phyloP scores from a whole-genome alignment of 2,888 invertebrate species.

The Pseudococcus longispinus region DNA sequence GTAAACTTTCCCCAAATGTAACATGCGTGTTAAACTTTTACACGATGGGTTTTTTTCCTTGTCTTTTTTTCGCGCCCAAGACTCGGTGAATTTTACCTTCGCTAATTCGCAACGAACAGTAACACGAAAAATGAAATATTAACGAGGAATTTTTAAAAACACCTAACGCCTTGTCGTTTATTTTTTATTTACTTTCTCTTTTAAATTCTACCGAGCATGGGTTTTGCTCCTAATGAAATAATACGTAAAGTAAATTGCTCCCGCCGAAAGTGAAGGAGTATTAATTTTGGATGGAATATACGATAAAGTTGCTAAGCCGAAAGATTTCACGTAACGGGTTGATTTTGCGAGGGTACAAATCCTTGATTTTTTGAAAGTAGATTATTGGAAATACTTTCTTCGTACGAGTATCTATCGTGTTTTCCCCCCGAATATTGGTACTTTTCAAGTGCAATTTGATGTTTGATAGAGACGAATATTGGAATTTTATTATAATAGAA shows the following conservation, averaged over 20 bases:
- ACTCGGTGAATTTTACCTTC: background rate
- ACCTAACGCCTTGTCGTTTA: background rate
- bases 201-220: background rate
- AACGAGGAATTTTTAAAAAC: conserved; percentile 4
- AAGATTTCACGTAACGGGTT: background rate
- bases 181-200: background rate
- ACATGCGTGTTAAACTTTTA: conserved; percentile 7
- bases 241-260: background rate
- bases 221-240: background rate
- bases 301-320: background rate
- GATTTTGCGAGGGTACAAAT: background rate
- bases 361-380: background rate
- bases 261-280: background rate
- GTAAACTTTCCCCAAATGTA: background rate
- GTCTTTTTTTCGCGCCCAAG: background rate
- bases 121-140: conserved; percentile 7
- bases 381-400: too few species aligned
- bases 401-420: background rate
- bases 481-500: background rate
- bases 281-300: background rate
- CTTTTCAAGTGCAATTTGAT: background rate
- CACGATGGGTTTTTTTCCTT: background rate
- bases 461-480: background rate
- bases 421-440: background rate
- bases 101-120: background rate